phyloP scores from a whole-genome alignment of 2,888 invertebrate genomes.

The Eremobia ochroleuca region DNA sequence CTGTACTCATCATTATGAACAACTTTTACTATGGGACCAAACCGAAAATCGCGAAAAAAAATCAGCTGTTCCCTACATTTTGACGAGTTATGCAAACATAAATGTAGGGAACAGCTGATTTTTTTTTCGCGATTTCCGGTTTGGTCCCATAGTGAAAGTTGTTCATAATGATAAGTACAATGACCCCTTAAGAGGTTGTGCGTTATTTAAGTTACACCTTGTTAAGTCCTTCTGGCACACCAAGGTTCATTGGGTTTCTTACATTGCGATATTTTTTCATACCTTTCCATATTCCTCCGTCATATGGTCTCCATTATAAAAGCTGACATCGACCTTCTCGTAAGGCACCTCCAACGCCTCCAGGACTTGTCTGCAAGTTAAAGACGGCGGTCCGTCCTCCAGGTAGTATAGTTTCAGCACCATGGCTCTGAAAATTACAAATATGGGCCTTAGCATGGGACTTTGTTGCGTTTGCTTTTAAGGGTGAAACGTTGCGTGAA shows the following conservation, averaged over 20 bases:
- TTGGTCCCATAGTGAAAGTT: no score
- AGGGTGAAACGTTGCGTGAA: neutral
- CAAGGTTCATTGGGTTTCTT: neutral
- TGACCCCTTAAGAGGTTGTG: no score
- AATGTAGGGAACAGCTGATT: no score
- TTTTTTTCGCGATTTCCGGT: no score
- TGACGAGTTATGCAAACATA: no score
- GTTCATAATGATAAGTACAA: no score
- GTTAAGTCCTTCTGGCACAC: neutral
- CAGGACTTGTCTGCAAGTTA: conserved; percentile 93
- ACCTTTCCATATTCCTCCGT: conserved; percentile 93
- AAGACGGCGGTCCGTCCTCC: conserved; percentile 95
- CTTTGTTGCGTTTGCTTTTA: neutral
- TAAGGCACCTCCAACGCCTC: conserved; percentile 92
- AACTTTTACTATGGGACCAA: no score
- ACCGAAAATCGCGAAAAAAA: no score
- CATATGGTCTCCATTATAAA: conserved; percentile 94
- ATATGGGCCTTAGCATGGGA: neutral
- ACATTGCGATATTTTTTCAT: conserved; percentile 49
- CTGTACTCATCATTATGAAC: no score
- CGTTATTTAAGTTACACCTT: no score
- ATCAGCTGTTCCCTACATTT: no score
- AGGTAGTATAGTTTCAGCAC: conserved; percentile 93
- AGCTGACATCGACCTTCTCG: conserved; percentile 93
- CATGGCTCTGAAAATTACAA: conserved; percentile 72